Percentiles rank a stretch among this genome's conserved stretches.
These are phyloP conservation scores for Poecilus cupreus DNA, from an alignment of 2,888 invertebrate genomes.

Conservation along the genomic window DNA sequence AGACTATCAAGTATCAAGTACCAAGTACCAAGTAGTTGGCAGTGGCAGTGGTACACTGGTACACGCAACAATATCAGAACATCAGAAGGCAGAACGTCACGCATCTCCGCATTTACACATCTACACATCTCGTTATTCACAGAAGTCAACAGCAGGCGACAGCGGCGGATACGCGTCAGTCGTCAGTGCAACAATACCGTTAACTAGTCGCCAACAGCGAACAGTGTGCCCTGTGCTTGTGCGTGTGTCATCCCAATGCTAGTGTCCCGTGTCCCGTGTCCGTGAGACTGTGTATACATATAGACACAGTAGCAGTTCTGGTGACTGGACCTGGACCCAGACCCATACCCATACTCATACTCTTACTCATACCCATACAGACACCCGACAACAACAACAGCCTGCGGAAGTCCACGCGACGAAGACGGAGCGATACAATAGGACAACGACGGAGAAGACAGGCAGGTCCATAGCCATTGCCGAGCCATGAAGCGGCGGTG, in stretches of 20 bases:
- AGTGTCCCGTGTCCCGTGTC: not conserved
- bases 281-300: slow-evolving; percentile 8
- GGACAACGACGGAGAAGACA: slow-evolving; percentile 1
- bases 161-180: slow-evolving; percentile 10
- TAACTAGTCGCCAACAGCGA: slow-evolving; percentile 4
- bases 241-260: not conserved
- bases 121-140: slow-evolving; percentile 5
- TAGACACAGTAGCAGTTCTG: too few relatives aligned
- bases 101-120: slow-evolving; percentile 33
- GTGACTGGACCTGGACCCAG: not conserved
- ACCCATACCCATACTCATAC: too few relatives aligned
- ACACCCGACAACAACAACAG: too few relatives aligned
- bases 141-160: slow-evolving; percentile 25
- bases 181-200: slow-evolving; percentile 43
- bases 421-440: not conserved
- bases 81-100: not conserved
- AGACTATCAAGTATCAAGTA: not conserved
- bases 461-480: not conserved
- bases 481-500: slow-evolving; percentile 47
- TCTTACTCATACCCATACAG: too few relatives aligned
- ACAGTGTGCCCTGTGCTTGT: not conserved
- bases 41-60: not conserved
- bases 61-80: slow-evolving; percentile 13
- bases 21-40: not conserved
- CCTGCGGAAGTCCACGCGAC: not conserved